Conservation (phyloP, 2,888 invertebrate genomes). For the Opisthograptis luteolata region DNA sequence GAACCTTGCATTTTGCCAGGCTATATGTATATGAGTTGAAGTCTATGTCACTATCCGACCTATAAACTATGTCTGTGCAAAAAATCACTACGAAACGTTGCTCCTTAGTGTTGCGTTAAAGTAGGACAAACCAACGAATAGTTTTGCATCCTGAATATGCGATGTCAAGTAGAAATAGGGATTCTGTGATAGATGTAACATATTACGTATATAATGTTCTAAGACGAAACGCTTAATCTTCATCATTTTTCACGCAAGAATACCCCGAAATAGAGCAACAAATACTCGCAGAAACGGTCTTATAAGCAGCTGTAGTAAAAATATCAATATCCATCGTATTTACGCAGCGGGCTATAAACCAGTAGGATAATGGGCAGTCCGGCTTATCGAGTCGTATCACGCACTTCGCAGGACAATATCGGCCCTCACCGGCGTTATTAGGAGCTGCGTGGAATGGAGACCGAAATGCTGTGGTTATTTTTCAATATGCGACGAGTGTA, state of each 20-base stretch:
- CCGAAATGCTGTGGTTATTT: constrained; percentile 21
- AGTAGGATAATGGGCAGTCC: constrained; percentile 38
- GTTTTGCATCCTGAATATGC: not conserved
- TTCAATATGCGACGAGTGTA: constrained; percentile 23
- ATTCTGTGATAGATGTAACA: no score
- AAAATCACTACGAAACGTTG: no score
- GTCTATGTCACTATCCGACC: no score
- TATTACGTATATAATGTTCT: not conserved
- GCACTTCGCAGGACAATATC: constrained; percentile 37
- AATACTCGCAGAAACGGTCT: constrained; percentile 18
- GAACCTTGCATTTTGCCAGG: no score
- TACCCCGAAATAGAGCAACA: constrained; percentile 24
- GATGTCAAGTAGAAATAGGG: no score
- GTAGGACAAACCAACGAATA: no score
- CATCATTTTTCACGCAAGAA: constrained; percentile 15
- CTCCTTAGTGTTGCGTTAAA: no score
- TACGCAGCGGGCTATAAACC: constrained; percentile 39
- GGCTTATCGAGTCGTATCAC: constrained; percentile 42
- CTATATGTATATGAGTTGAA: no score
- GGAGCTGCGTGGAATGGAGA: constrained; percentile 12
- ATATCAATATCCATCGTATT: constrained; percentile 35
- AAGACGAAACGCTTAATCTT: constrained; percentile 11
- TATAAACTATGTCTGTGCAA: no score
- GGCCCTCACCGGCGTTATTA: constrained; percentile 22
- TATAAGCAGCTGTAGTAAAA: constrained; percentile 31